Evolutionary conservation across 2,888 invertebrate species (phyloP).

Genomic region (Furcula furcula): DNA sequence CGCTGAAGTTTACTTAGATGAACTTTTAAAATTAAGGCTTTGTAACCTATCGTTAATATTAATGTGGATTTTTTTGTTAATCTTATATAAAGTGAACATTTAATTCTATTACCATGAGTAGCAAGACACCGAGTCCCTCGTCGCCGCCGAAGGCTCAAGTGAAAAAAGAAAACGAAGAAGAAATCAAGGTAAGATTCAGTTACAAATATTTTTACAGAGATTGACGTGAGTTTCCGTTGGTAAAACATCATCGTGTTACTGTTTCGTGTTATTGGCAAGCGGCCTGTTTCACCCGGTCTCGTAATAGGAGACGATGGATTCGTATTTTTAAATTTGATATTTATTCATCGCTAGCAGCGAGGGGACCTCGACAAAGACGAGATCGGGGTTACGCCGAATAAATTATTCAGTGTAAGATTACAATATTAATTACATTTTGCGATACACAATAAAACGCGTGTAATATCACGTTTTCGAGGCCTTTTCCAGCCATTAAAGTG

Average conservation of each 20-base stretch:
- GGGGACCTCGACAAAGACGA: slow-evolving; percentile 57
- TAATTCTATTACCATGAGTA: slow-evolving; percentile 68
- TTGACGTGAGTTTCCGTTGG: slow-evolving; percentile 59
- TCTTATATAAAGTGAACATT: slow-evolving; percentile 33
- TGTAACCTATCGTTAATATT: slow-evolving; percentile 32
- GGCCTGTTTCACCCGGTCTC: slow-evolving; percentile 63
- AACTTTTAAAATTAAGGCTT: slow-evolving; percentile 47
- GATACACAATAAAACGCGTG: slow-evolving; percentile 79
- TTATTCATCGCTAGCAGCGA: slow-evolving; percentile 45
- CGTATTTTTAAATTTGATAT: slow-evolving; percentile 80
- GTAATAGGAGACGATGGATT: slow-evolving; percentile 69
- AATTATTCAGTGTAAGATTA: slow-evolving; percentile 73
- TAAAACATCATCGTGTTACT: slow-evolving; percentile 62
- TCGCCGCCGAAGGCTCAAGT: slow-evolving; percentile 70
- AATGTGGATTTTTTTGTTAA: slow-evolving; percentile 23
- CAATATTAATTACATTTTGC: slow-evolving; percentile 80
- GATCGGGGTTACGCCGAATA: slow-evolving; percentile 65
- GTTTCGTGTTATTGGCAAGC: slow-evolving; percentile 68
- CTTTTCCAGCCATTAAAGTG: slow-evolving; percentile 82
- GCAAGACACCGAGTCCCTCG: slow-evolving; percentile 67
- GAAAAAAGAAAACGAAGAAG: slow-evolving; percentile 89
- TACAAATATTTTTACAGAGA: slow-evolving; percentile 35
- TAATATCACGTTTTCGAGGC: slow-evolving; percentile 82
- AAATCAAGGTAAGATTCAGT: slow-evolving; percentile 85
- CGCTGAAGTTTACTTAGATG: slow-evolving; percentile 44